phyloP scores from a whole-genome alignment of 2,888 invertebrate genomes.

The Orgyia antiqua region DNA sequence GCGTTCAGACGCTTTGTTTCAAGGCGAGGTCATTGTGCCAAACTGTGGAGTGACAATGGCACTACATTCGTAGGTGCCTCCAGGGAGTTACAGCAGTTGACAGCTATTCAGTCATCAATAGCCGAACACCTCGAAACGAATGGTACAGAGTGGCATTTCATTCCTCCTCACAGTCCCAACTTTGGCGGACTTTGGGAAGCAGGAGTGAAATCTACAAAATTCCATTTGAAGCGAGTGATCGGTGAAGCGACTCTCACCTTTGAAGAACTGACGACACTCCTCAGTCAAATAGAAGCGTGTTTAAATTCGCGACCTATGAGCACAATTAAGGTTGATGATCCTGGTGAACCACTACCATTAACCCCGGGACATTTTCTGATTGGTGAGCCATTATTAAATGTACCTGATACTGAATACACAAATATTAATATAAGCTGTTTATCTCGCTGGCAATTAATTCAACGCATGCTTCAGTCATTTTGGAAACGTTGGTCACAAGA shows the following conservation, averaged over 20 bases:
- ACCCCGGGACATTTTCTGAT: too few relatives aligned
- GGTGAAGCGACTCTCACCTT: too few relatives aligned
- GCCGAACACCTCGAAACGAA: constrained; percentile 2
- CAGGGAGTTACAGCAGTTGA: neutral
- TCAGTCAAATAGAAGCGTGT: too few relatives aligned
- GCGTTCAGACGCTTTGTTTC: constrained; percentile 1
- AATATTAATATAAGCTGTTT: neutral
- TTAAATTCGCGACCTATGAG: too few relatives aligned
- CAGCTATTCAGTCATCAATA: too few relatives aligned
- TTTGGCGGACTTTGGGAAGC: too few relatives aligned
- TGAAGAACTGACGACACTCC: constrained; percentile 4
- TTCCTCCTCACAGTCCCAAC: constrained; percentile 9
- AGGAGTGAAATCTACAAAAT: too few relatives aligned
- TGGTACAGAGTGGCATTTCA: constrained; percentile 9
- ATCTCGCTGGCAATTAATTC: neutral
- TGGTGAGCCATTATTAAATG: constrained; percentile 13
- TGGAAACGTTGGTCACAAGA: neutral
- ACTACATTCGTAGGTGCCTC: too few relatives aligned
- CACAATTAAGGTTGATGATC: neutral
- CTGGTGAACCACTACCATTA: constrained; percentile 8
- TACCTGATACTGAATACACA: neutral
- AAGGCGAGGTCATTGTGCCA: constrained; percentile 2
- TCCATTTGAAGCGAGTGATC: too few relatives aligned
- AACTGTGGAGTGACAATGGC: constrained; percentile 4
- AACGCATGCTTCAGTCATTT: neutral